phyloP scores from a whole-genome alignment of 2,113 vertebrate species.

The Bolborhynchus lineola region DNA sequence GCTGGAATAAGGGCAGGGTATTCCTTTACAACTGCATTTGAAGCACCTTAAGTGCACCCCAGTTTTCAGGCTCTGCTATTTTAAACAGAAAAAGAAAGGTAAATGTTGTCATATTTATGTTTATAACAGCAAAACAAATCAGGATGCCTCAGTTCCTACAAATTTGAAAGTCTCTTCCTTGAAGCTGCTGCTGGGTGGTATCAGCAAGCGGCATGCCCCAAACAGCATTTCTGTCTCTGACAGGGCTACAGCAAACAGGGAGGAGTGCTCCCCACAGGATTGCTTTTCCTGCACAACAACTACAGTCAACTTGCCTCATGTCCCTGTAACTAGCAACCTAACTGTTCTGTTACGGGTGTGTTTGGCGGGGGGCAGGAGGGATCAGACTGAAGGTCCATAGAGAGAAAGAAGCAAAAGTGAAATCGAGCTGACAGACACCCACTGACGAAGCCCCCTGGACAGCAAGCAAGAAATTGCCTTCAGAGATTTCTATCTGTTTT shows the following conservation, averaged over 20 bases:
- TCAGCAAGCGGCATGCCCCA: not conserved
- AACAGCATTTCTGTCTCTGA: not conserved
- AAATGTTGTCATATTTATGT: not conserved
- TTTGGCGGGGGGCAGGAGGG: not conserved
- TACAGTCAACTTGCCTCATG: not conserved
- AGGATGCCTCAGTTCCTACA: not conserved
- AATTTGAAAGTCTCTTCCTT: not conserved
- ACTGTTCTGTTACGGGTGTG: accelerated
- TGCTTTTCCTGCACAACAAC: not conserved
- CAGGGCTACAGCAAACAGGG: not conserved
- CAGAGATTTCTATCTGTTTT: not conserved
- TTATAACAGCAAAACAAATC: not conserved
- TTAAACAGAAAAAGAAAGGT: not conserved
- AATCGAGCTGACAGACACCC: accelerated
- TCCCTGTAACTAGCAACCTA: not conserved
- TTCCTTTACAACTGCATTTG: not conserved
- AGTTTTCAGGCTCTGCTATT: not conserved
- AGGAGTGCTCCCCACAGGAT: not conserved
- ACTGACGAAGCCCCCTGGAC: not conserved
- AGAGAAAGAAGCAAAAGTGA: not conserved
- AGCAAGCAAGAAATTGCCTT: not conserved
- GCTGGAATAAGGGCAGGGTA: not conserved
- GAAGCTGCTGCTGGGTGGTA: not conserved
- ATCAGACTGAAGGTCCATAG: not conserved
- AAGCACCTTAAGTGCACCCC: not conserved